Base-by-base conservation (phyloP, 2,888 invertebrate species). In the Nemurella pictetii region DNA sequence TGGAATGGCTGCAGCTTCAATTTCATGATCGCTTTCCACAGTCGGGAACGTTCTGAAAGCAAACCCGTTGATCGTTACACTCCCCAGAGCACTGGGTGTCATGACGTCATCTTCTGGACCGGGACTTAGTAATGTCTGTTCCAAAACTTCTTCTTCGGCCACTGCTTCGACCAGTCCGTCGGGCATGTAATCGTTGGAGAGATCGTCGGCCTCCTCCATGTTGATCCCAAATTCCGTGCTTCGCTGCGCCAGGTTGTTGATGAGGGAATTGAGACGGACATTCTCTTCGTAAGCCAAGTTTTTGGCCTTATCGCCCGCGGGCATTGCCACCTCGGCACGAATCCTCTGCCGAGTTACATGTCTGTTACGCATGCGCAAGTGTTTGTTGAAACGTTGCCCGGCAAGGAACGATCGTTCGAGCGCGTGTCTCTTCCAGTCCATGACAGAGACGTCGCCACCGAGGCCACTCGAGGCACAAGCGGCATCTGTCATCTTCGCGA, bases 31-130 rank as follows among this genome's bases (percentile, higher is more conserved):
- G 20, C 12, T 20, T 3, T 20, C 55, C 55, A 20, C 55, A 20
- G 55, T 20, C 12, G 55, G 55, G 86, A 87, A 87, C 26, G 86
- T 83, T 0, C 87, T 83, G 32, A 87, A 86, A 74, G 86, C 85
- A 73, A 86, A 84, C 5, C 87, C 87, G 84, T 87, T 87, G 75
- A 87, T 86, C n/a, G 83, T 85, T 20, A 87, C 87, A 4, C 85
- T 35, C 20, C 78, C 78, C 30, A 55, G 1, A 2, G 20, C 55
- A 20, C 20, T 12, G 55, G 55, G 55, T 2, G 15, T 55, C 55
- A 55, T 55, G 20, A 20, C 27, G 75, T 1, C 75, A 25, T 2
- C 75, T 12, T 26, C 27, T n/a, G 20, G 75, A 26, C 7, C 2
- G 12, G 25, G 4, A 26, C 75, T 26, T 3, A 26, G 29, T 12